Evolutionary conservation across 1,140 invertebrate species (phyloP).

Genomic region (Drosophila mojavensis): DNA sequence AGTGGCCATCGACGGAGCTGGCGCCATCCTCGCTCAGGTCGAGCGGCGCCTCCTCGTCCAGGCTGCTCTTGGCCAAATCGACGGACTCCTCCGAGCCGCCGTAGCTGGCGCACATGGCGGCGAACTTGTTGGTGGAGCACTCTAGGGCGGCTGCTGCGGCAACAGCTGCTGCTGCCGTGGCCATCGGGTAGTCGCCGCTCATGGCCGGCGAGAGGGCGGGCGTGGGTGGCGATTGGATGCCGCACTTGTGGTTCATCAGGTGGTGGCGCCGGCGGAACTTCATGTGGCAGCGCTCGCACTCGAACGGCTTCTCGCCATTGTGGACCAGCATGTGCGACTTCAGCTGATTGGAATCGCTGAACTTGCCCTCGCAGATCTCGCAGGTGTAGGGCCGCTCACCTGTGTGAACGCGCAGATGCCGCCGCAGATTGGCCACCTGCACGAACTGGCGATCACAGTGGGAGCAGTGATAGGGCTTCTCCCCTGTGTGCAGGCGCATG

Average conservation of each 20-base stretch:
- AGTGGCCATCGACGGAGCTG: conserved; percentile 64
- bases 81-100: conserved; percentile 78
- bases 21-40: conserved; percentile 76
- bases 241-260: conserved; percentile 93
- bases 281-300: conserved; percentile 90
- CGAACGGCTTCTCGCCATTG: conserved; percentile 95
- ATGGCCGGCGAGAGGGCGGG: conserved; percentile 69
- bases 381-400: conserved; percentile 97
- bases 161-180: conserved; percentile 47
- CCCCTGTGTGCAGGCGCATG: conserved; percentile 95
- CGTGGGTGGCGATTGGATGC: conserved; percentile 83
- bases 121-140: conserved; percentile 60
- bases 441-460: conserved; percentile 97
- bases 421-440: conserved; percentile 96
- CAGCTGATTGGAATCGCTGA: conserved; percentile 97
- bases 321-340: conserved; percentile 95
- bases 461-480: conserved; percentile 96
- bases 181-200: conserved; percentile 67
- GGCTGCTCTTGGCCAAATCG: conserved; percentile 55
- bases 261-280: conserved; percentile 93
- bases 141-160: conserved; percentile 56
- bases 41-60: conserved; percentile 73
- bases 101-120: conserved; percentile 68
- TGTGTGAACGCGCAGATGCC: conserved; percentile 97
- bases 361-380: conserved; percentile 93